Evolutionary conservation across 2,113 vertebrate species (phyloP), one percentile per base, ranked within the genome.

Genomic region (Channa maculata): DNA sequence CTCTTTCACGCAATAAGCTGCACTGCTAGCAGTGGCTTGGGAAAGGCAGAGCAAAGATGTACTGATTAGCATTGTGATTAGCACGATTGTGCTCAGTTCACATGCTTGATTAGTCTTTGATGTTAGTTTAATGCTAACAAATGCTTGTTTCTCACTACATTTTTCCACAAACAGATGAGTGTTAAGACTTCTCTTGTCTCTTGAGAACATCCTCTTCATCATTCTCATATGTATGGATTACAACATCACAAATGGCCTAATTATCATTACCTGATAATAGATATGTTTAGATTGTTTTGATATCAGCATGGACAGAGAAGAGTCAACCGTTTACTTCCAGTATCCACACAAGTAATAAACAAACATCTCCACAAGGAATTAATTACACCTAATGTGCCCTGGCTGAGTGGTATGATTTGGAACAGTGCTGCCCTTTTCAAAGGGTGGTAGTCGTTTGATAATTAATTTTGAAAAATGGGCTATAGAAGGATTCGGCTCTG

Each of bases 41-140:
- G 74, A 51, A 67, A 71, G 52, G 81, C 75, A 77, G 70, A 68
- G 73, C 52, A 65, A 77, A 89, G 82, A 88, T 79, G 82, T 77
- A 82, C 82, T 79, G 84, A 89, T 89, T 86, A 86, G 89, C 88
- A 90, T 79, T 85, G 81, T 87, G 80, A 86, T 83, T 78, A 87
- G 81, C 79, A 75, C 53, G 71, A 64, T 57, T 49, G 60, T 53
- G 61, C 76, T 84, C 57, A 38, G 38, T 60, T 80, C 1, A 78
- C 69, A 86, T 82, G 63, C 83, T 62, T 86, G 64, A 88, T 85
- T 76, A 83, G 76, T 54, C 68, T 83, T 78, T 86, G 69, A 80
- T 77, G 51, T 77, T 68, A 78, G 67, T 67, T 10, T 34, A 74
- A 70, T 63, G 72, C 53, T 61, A 60, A 71, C 41, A 75, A 66